These are phyloP conservation scores for Takifugu ocellatus DNA, from an alignment of 2,797 vertebrate genomes.

Conservation along the genomic window DNA sequence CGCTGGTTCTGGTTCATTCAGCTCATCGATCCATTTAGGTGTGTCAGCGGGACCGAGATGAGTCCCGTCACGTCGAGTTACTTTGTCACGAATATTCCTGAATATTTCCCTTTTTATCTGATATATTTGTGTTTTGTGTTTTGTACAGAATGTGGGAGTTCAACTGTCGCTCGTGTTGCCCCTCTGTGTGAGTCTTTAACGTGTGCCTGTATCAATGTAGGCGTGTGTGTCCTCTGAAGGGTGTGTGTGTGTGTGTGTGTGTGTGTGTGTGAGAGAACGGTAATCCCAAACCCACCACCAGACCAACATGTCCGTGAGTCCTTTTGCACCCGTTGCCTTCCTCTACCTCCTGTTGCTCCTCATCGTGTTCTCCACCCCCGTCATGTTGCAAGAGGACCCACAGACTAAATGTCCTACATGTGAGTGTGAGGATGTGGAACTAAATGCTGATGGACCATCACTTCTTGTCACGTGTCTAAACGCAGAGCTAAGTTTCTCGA, in stretches of 20 bases:
- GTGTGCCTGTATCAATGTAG: neutral
- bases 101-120: too few species aligned
- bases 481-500: too few species aligned
- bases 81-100: too few species aligned
- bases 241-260: neutral
- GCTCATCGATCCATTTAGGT: too few species aligned
- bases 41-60: too few species aligned
- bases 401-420: constrained; percentile 9
- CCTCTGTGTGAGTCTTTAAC: neutral
- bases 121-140: too few species aligned
- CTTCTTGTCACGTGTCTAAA: too few species aligned
- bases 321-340: constrained; percentile 30
- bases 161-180: neutral
- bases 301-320: constrained; percentile 44
- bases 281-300: neutral
- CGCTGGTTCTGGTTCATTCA: too few species aligned
- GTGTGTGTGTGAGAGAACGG: neutral
- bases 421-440: constrained; percentile 22
- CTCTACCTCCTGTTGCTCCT: constrained; percentile 43
- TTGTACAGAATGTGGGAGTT: too few species aligned
- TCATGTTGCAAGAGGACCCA: accelerated
- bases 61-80: too few species aligned
- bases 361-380: neutral
- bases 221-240: neutral
- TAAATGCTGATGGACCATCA: too few species aligned